These are phyloP conservation scores for Drosophila teissieri DNA, from an alignment of 1,140 invertebrate genomes.

Conservation along the genomic window DNA sequence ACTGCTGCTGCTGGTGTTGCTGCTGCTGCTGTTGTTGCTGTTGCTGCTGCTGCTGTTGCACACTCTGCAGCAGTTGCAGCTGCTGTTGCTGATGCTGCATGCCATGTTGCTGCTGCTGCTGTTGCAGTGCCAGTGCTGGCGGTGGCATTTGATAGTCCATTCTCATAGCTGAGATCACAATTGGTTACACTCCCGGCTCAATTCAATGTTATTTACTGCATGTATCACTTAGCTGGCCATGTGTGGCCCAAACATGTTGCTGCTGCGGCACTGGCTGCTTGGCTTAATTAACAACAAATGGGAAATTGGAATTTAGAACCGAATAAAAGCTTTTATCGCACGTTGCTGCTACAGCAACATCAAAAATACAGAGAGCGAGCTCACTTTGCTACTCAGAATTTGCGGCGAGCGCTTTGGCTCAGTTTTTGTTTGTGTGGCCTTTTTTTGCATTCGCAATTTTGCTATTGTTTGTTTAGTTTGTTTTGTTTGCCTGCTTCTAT, in stretches of 20 bases:
- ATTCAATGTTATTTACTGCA: conserved; percentile 20
- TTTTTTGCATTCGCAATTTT: conserved; percentile 53
- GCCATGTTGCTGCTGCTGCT: conserved; percentile 61
- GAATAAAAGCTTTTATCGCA: conserved; percentile 62
- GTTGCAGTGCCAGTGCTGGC: conserved; percentile 80
- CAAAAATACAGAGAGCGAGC: conserved; percentile 26
- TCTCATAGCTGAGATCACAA: conserved; percentile 75
- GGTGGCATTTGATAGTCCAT: conserved; percentile 86
- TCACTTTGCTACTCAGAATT: conserved; percentile 18
- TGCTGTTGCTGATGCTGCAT: conserved; percentile 58
- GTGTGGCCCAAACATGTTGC: conserved; percentile 22
- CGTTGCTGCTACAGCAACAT: conserved; percentile 42
- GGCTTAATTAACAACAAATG: conserved; percentile 32
- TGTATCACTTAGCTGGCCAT: conserved; percentile 25
- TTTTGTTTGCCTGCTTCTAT: conserved; percentile 64
- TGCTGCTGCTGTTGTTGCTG: conserved; percentile 69
- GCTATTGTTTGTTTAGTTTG: conserved; percentile 63
- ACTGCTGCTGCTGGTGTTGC: conserved; percentile 72
- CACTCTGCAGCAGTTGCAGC: conserved; percentile 62
- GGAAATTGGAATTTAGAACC: conserved; percentile 37
- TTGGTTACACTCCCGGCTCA: conserved; percentile 18
- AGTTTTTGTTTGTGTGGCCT: conserved; percentile 29
- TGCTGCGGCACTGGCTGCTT: conserved; percentile 33
- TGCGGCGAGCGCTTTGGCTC: conserved; percentile 23
- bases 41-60: conserved; percentile 16